phyloP scores from a whole-genome alignment of 2,797 vertebrate genomes.

The Gymnoscopelus braueri region DNA sequence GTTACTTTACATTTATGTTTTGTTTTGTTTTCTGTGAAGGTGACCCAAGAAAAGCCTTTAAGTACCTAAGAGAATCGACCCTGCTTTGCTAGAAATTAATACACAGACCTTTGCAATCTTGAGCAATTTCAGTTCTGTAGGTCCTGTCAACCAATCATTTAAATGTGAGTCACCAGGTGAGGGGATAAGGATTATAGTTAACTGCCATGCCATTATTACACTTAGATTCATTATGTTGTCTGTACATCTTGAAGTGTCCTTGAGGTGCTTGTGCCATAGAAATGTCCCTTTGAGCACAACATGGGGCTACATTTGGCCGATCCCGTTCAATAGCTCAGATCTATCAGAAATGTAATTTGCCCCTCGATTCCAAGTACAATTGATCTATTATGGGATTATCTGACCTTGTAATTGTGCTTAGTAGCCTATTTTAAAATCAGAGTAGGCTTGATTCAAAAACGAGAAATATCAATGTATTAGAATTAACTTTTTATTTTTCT shows the following conservation, averaged over 20 bases:
- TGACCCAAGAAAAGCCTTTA: constrained; percentile 55
- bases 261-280: constrained; percentile 61
- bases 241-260: constrained; percentile 77
- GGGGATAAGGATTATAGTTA: constrained; percentile 68
- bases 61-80: constrained; percentile 54
- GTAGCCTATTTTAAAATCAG: constrained; percentile 43
- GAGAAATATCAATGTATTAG: constrained; percentile 44
- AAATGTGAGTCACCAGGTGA: constrained; percentile 69
- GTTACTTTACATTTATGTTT: constrained; percentile 7
- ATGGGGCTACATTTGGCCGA: constrained; percentile 57
- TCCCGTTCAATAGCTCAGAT: constrained; percentile 56
- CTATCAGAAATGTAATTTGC: constrained; percentile 66
- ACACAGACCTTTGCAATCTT: constrained; percentile 65
- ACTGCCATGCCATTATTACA: constrained; percentile 70
- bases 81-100: constrained; percentile 58
- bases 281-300: constrained; percentile 71
- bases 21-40: constrained; percentile 48
- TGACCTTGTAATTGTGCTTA: constrained; percentile 69
- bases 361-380: constrained; percentile 58
- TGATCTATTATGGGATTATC: constrained; percentile 79
- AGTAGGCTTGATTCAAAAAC: constrained; percentile 49
- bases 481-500: constrained; percentile 41
- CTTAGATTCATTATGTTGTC: constrained; percentile 69
- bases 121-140: constrained; percentile 69
- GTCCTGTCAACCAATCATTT: constrained; percentile 72